phyloP scores from a whole-genome alignment of 2,113 vertebrate species.

The Sapajus apella region DNA sequence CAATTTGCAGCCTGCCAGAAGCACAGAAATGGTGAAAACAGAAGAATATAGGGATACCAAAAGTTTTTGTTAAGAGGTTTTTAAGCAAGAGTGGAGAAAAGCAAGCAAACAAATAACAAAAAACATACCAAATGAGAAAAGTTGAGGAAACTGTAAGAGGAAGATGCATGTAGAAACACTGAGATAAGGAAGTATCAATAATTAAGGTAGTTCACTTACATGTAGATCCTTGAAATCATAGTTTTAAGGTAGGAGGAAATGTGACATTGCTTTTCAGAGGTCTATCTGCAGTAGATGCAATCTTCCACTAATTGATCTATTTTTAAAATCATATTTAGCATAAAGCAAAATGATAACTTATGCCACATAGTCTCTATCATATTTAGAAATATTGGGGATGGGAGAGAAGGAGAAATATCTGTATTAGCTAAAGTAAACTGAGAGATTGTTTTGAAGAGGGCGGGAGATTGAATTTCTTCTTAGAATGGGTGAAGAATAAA shows the following conservation, averaged over 20 bases:
- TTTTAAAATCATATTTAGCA: not conserved
- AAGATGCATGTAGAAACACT: not conserved
- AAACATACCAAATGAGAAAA: not conserved
- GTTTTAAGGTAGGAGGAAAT: not conserved
- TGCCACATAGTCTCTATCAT: not conserved
- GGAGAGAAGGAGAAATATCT: not conserved
- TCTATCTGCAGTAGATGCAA: not conserved
- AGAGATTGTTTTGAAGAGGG: not conserved
- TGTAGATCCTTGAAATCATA: not conserved
- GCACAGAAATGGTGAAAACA: not conserved
- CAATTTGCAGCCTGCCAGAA: not conserved
- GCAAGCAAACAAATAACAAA: not conserved
- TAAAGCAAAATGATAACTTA: not conserved
- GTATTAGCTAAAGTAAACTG: not conserved
- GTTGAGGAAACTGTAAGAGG: not conserved
- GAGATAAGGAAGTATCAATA: not conserved
- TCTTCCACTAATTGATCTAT: not conserved
- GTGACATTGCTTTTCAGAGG: not conserved
- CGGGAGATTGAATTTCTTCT: not conserved
- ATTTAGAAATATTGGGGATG: not conserved
- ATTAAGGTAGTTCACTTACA: not conserved
- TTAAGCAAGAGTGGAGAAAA: not conserved
- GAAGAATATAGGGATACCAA: accelerated
- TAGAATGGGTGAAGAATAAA: not conserved
- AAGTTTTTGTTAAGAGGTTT: not conserved